Conservation (phyloP, 2,888 invertebrate genomes). For the Synergus gifuensis region DNA sequence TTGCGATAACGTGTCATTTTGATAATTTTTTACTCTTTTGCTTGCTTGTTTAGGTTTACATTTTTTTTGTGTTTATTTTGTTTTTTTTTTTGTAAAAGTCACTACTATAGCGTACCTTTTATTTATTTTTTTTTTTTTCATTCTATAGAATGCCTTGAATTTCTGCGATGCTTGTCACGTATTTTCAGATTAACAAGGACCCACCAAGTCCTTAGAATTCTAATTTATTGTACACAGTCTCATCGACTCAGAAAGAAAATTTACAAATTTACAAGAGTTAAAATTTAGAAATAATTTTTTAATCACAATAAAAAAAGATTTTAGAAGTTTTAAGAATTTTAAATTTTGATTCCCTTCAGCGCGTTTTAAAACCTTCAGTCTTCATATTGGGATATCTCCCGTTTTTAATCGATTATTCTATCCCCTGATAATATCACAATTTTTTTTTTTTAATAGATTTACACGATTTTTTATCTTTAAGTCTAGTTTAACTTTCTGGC, state of each 20-base stretch:
- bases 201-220: conserved; percentile 17
- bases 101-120: conserved; percentile 55
- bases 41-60: not conserved
- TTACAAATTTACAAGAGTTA: conserved; percentile 1
- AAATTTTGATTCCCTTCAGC: conserved; percentile 6
- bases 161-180: conserved; percentile 62
- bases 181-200: conserved; percentile 38
- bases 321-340: not conserved
- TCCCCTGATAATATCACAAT: conserved; percentile 30
- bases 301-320: not conserved
- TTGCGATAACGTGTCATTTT: not conserved
- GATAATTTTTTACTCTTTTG: not conserved
- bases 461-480: not conserved
- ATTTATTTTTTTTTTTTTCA: conserved; percentile 58
- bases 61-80: not conserved
- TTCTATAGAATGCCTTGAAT: conserved; percentile 62
- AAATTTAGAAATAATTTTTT: not conserved
- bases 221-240: not conserved
- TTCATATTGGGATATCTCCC: conserved; percentile 25
- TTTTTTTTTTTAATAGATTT: conserved; percentile 27
- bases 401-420: conserved; percentile 26
- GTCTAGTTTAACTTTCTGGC: not conserved
- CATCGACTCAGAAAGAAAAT: conserved; percentile 13
- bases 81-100: conserved; percentile 45
- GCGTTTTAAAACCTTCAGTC: conserved; percentile 34